Evolutionary conservation across 2,888 invertebrate genomes (phyloP).

Genomic region (Mylabris sibirica): DNA sequence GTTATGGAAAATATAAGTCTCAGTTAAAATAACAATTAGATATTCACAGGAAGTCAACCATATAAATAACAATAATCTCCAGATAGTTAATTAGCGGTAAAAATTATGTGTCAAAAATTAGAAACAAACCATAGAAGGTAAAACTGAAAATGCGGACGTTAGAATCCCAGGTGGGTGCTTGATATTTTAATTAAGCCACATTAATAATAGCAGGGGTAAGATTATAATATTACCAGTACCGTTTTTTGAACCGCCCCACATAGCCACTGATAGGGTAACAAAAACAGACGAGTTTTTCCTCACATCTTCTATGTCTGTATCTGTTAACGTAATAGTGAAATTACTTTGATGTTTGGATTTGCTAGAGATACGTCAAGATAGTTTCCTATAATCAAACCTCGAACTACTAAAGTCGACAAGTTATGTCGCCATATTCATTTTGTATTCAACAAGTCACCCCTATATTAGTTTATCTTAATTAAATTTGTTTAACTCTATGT

Average conservation of each 20-base stretch:
- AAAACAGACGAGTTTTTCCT: not conserved
- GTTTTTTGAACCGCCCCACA: too few relatives aligned
- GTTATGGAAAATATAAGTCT: constrained; percentile 51
- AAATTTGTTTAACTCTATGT: constrained; percentile 23
- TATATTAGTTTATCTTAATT: constrained; percentile 24
- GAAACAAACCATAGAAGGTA: constrained; percentile 55
- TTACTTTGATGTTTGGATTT: constrained; percentile 15
- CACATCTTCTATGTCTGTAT: constrained; percentile 15
- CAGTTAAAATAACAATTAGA: constrained; percentile 56
- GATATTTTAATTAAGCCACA: constrained; percentile 59
- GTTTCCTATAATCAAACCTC: not conserved
- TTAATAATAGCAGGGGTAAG: constrained; percentile 53
- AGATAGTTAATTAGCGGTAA: constrained; percentile 55
- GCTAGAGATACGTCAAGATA: not conserved
- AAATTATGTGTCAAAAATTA: constrained; percentile 57
- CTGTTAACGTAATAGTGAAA: not conserved
- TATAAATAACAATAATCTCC: constrained; percentile 59
- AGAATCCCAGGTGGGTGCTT: constrained; percentile 57
- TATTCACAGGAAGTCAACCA: constrained; percentile 50
- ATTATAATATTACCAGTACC: constrained; percentile 51
- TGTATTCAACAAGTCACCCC: constrained; percentile 26
- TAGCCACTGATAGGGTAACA: too few relatives aligned
- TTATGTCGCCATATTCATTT: constrained; percentile 29
- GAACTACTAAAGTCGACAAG: constrained; percentile 2
- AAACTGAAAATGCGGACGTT: constrained; percentile 54